phyloP scores from a whole-genome alignment of 2,888 invertebrate genomes.

The Theretra japonica region DNA sequence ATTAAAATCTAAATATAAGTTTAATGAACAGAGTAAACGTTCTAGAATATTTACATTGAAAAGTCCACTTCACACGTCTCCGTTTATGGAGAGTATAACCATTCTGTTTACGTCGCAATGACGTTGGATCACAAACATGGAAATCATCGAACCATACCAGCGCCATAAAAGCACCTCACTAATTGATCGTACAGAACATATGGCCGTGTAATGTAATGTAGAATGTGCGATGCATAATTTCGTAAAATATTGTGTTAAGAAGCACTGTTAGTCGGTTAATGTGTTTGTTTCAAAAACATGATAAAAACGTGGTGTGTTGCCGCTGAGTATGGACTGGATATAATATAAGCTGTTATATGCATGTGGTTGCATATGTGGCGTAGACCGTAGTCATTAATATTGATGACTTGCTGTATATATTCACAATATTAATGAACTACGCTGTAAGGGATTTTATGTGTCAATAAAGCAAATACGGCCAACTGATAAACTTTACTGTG shows the following conservation, averaged over 20 bases:
- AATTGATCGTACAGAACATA: slow-evolving; percentile 49
- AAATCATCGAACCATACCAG: background rate
- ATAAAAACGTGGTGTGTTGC: background rate
- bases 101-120: slow-evolving; percentile 49
- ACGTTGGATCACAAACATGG: slow-evolving; percentile 39
- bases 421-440: slow-evolving; percentile 8
- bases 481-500: background rate
- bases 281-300: slow-evolving; percentile 12
- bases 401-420: slow-evolving; percentile 6
- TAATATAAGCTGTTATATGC: background rate
- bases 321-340: background rate
- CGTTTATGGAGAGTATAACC: slow-evolving; percentile 50
- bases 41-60: background rate
- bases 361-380: slow-evolving; percentile 1
- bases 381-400: background rate
- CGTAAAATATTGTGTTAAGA: slow-evolving; percentile 61
- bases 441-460: slow-evolving; percentile 9
- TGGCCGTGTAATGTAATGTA: slow-evolving; percentile 80
- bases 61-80: slow-evolving; percentile 34
- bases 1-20: background rate
- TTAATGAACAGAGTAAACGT: background rate
- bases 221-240: slow-evolving; percentile 69
- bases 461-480: background rate
- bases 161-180: slow-evolving; percentile 39
- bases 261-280: slow-evolving; percentile 48